Base-by-base conservation (phyloP, 1,140 invertebrate species). In the Leucophenga varia region DNA sequence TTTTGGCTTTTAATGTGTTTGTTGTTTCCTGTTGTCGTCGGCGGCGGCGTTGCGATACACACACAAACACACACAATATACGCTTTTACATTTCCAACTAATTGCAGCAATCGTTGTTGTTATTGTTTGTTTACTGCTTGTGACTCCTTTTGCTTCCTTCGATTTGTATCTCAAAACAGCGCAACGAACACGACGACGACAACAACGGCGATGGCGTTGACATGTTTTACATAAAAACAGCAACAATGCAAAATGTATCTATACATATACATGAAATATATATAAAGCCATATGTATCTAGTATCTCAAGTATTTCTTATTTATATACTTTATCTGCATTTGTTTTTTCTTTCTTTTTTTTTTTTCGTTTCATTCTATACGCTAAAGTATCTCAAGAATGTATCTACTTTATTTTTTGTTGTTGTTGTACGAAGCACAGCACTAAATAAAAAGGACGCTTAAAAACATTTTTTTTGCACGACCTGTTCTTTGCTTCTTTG, bases 281-380 rank as follows among this genome's bases (percentile, higher is more conserved):
- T 58, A 46, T 49, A 63, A 52, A 28, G 25, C 25, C 25, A 6
- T 7, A 6, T 7, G 59, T 64, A 60, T 64, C 56, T 60, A 64
- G 54, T 64, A 64, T 64, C 60, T 64, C 25, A 47, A 54, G 57
- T n/a, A n/a, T n/a, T n/a, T n/a, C n/a, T n/a, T 64, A 64, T 64
- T 56, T 64, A 64, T 64, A 47, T 64, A 37, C 39, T n/a, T n/a
- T n/a, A n/a, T n/a, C n/a, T n/a, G n/a, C n/a, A n/a, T n/a, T n/a
- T n/a, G n/a, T n/a, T n/a, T n/a, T n/a, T n/a, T n/a, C n/a, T n/a
- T n/a, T n/a, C n/a, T n/a, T n/a, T n/a, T n/a, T n/a, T n/a, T n/a
- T n/a, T n/a, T n/a, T n/a, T n/a, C n/a, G n/a, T n/a, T n/a, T n/a
- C n/a, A n/a, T n/a, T n/a, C n/a, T n/a, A n/a, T n/a, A n/a, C n/a